Conservation (phyloP, 2,113 vertebrate species). For the Nicator chloris region DNA sequence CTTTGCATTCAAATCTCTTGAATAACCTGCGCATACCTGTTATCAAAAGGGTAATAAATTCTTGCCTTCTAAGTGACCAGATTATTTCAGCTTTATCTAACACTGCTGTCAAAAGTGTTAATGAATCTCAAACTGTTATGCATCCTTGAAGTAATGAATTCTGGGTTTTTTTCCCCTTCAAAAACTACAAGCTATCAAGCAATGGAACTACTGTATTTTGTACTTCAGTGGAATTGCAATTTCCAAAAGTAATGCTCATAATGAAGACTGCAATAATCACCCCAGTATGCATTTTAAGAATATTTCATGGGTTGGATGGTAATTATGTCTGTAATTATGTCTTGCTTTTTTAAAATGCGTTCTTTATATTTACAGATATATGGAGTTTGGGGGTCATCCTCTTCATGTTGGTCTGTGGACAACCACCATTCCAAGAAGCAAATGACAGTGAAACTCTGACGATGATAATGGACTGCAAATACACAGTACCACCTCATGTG, state of each 20-base stretch:
- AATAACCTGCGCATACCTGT: not conserved
- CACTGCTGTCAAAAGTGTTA: not conserved
- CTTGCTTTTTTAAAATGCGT: not conserved
- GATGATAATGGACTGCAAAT: slow-evolving; percentile 99
- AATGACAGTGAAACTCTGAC: slow-evolving; percentile 98
- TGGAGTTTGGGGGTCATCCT: slow-evolving; percentile 98
- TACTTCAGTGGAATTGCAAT: not conserved
- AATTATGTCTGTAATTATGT: not conserved
- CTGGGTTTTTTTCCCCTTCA: not conserved
- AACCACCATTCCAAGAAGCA: slow-evolving; percentile 97
- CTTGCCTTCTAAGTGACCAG: not conserved
- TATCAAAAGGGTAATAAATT: not conserved
- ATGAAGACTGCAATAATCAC: not conserved
- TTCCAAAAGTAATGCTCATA: not conserved
- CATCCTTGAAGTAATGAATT: not conserved
- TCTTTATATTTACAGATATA: slow-evolving; percentile 80
- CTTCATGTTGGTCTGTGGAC: slow-evolving; percentile 97
- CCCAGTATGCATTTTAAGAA: not conserved
- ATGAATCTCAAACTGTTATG: not conserved
- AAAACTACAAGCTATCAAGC: not conserved
- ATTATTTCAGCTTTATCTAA: not conserved
- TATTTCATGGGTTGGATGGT: not conserved
- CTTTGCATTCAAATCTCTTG: not conserved
- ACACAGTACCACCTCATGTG: slow-evolving; percentile 90
- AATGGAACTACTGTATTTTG: not conserved